Base-by-base conservation (phyloP, 2,888 invertebrate species). In the Caenorhabditis doughertyi region DNA sequence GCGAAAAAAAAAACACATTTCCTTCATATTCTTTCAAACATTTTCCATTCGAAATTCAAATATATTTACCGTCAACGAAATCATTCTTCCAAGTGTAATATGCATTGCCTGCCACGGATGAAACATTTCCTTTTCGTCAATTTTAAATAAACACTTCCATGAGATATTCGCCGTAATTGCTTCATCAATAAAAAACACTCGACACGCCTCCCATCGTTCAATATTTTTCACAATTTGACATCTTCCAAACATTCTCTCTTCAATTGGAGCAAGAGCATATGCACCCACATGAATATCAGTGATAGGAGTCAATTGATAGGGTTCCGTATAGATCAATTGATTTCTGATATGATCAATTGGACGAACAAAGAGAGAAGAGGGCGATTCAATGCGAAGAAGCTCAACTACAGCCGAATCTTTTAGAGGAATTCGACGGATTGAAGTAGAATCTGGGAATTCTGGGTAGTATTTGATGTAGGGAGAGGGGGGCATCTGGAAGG, bases 261-360 rank as follows among this genome's bases (percentile, higher is more conserved):
- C 83, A 13, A 84, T 29, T 8, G 86, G 87, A 42, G 83, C 86
- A 53, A 87, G 39, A 35, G 67, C 83, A 35, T 81, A 85, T 13
- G 58, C 32, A 7, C 74, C 81, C 1, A 27, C 51, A 2, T 25
- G 1, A 23, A 71, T 27, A 27, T 81, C 51, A 3, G 39, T 32
- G 7, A 74, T 35, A 11, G 64, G 49, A 9, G 27, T 56, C 13
- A 73, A 2, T 21, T 16, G 16, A 44, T 62, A 77, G 16, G 84
- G 84, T 58, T 88, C 87, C n/a, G 21, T 60, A 23, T 83, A 51
- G 9, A 79, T 39, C 1, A 86, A 71, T 29, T 76, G 16, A 44
- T 84, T 68, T 0, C 79, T 44, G 47, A 85, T 81, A 58, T 88
- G 83, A 70, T 85, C 81, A 16, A 49, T 51, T 2, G 84, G 80